Conservation (phyloP, 2,797 vertebrate genomes). For the Tachyglossus aculeatus region DNA sequence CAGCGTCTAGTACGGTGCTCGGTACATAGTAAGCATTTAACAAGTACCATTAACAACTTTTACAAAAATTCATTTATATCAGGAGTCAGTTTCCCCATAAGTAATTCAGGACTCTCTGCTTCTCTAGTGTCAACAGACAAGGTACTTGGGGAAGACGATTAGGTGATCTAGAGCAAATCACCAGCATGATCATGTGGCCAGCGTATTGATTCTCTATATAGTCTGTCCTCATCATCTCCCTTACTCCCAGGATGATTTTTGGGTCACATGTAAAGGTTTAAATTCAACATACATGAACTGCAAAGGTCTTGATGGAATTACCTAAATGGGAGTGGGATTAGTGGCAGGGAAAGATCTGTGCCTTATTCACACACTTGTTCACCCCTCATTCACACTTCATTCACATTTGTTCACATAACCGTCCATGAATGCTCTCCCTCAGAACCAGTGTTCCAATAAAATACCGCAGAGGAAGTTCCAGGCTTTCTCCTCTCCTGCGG, state of each 20-base stretch:
- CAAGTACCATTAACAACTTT: background rate
- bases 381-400: no score
- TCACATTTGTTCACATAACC: no score
- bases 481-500: no score
- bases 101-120: background rate
- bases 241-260: background rate
- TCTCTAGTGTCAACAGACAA: background rate
- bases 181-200: no score
- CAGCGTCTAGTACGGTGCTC: no score
- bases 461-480: no score
- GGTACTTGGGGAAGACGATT: background rate
- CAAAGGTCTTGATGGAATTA: background rate
- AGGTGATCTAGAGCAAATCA: background rate
- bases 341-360: no score
- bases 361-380: no score
- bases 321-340: no score
- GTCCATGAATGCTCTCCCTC: no score
- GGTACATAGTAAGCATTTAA: no score
- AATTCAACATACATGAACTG: background rate
- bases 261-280: background rate
- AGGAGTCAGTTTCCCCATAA: background rate
- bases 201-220: background rate
- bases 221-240: background rate
- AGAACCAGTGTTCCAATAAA: no score
- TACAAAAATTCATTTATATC: conserved; percentile 9